Evolutionary conservation across 2,113 vertebrate species (phyloP).

Genomic region (Aegithalos caudatus): DNA sequence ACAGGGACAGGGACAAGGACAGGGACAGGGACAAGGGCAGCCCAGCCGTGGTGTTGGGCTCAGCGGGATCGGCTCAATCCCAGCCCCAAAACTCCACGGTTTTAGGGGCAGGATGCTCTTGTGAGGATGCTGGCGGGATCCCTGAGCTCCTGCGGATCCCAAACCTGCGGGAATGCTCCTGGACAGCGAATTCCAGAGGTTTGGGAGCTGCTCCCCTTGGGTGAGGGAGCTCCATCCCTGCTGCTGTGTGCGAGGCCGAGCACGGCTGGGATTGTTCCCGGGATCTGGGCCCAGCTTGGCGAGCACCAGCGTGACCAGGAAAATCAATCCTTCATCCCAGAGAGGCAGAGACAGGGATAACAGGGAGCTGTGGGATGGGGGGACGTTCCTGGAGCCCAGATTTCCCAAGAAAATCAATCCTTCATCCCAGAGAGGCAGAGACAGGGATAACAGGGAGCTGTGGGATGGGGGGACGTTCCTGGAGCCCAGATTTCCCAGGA

Average conservation of each 20-base stretch:
- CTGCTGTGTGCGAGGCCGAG: not conserved
- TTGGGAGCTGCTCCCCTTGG: not conserved
- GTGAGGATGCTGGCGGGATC: not conserved
- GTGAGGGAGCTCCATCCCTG: not conserved
- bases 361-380: not conserved
- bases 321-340: not conserved
- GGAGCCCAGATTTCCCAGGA: too few species aligned
- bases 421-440: too few species aligned
- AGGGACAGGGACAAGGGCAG: not conserved
- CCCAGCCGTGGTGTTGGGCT: not conserved
- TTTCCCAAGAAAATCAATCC: not conserved
- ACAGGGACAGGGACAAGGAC: not conserved
- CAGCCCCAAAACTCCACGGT: fast-evolving
- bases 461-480: not conserved
- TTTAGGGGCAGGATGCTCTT: not conserved
- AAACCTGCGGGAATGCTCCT: not conserved
- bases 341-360: fast-evolving
- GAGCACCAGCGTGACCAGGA: not conserved
- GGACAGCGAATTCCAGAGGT: not conserved
- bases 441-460: not conserved
- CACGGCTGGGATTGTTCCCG: not conserved
- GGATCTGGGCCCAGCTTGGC: not conserved
- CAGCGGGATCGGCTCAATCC: not conserved
- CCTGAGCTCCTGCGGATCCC: not conserved
- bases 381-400: fast-evolving